Evolutionary conservation across 2,888 invertebrate genomes (phyloP), one percentile per base, ranked within the genome.

Genomic region (Entomobrya proxima): DNA sequence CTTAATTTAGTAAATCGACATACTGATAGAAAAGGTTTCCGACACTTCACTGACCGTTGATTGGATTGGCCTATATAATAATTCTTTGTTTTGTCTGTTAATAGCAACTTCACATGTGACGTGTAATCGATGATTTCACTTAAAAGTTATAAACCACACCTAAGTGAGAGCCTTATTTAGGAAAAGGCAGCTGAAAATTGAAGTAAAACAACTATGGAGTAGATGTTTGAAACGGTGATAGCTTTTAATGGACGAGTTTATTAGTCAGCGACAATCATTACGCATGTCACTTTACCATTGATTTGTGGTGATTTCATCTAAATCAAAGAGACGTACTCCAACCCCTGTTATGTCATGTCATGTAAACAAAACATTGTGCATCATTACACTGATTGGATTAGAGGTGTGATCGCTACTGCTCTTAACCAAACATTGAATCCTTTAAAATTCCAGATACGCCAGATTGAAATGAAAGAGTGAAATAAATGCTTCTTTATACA

Each of bases 81-180:
- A 11, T 13, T 55, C 55, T 55, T 3, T 55, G 55, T 27, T 27
- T 24, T 24, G 13, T 32, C 6, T 64, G 9, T 21, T 30, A 64
- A 69, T 37, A 30, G 40, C 40, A 30, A 44, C 21, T 40, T 69
- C 69, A 11, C 24, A 18, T 24, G 32, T 40, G 44, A 7, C 7
- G 44, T 40, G 58, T 78, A 78, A 79, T 67, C 50, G 67, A 79
- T 79, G 69, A 52, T 69, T 69, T 79, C 67, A 27, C 35, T 78
- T 35, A n/a, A 69, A 64, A 79, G 69, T 79, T 67, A 50, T 24
- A 69, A 79, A 67, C 79, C 79, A 67, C 79, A 79, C 69, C 79
- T 69, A 69, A 47, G 37, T 69, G 35, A 78, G 37, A 78, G 61
- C 64, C 32, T 21, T 35, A 4, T 50, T 50, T 18, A n/a, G n/a